These are phyloP conservation scores for Asbolus verrucosus DNA, from an alignment of 1,140 invertebrate genomes.

Conservation along the genomic window DNA sequence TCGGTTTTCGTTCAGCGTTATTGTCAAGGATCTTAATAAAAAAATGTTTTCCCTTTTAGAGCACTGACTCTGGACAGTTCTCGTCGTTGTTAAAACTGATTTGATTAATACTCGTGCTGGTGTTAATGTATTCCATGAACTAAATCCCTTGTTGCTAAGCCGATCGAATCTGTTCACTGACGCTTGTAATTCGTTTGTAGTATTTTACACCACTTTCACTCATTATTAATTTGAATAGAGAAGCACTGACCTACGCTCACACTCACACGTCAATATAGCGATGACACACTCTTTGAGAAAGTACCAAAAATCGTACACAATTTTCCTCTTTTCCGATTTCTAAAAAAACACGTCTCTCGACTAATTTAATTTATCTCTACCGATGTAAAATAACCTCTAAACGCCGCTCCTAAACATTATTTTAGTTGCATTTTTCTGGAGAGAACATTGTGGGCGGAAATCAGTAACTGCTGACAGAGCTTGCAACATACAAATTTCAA, in stretches of 20 bases:
- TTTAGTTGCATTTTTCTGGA: too few species aligned
- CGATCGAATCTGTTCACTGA: neutral
- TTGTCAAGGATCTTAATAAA: neutral
- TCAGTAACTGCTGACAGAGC: too few species aligned
- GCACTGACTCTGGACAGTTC: neutral
- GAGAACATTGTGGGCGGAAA: too few species aligned
- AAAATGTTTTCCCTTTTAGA: conserved; percentile 3
- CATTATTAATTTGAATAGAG: conserved; percentile 14
- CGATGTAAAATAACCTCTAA: too few species aligned
- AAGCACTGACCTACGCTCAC: conserved; percentile 37
- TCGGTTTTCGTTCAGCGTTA: conserved; percentile 6
- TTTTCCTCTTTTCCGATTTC: too few species aligned
- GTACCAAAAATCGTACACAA: neutral
- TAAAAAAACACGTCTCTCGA: too few species aligned
- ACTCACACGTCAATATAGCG: neutral
- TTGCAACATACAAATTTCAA: too few species aligned
- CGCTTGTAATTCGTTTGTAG: conserved; percentile 16
- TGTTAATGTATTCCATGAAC: neutral
- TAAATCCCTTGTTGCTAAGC: conserved; percentile 25
- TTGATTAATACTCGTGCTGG: neutral
- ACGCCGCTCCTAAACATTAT: too few species aligned
- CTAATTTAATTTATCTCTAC: too few species aligned
- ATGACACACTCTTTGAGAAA: neutral
- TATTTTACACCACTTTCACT: conserved; percentile 36
- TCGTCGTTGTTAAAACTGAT: neutral